Base-by-base conservation (phyloP, 2,797 vertebrate genomes). In the Pterois miles region DNA sequence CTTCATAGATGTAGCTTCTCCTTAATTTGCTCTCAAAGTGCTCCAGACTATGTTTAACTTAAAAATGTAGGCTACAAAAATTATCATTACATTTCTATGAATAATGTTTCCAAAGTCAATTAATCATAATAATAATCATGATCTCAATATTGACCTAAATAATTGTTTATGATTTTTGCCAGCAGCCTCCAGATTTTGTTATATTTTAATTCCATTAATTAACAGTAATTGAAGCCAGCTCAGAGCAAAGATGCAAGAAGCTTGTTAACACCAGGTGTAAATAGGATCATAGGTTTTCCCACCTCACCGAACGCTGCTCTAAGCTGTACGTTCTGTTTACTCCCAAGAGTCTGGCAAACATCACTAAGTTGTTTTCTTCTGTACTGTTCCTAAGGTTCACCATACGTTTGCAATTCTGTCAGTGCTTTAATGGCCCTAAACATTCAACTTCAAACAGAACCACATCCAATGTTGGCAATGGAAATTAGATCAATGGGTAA, bases 401-500 rank as follows among this genome's bases (percentile, higher is more conserved):
- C 92, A 92, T 89, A 86, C 88, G 86, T 89, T 93, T 90, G 89
- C 85, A 91, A 92, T 94, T 93, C 83, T 68, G 71, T 82, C 67
- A 66, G 50, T 56, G 68, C 88, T 90, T 85, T 91, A 94, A 93
- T 81, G 89, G 89, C 76, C 81, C 82, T 77, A 86, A 91, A 87
- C 86, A 88, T 86, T 87, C 59, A 48, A 89, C 92, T 92, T 92
- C 91, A 93, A 93, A 92, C 84, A 77, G 71, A 88, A 91, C 90
- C 92, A 88, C 91, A 92, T 90, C 89, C 89, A 92, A 56, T 84
- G 85, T 75, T 82, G 86, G 90, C 88, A 85, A 87, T 92, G 90
- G 87, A 91, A 92, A 91, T 91, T 62, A 91, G 90, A 93, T 93
- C 92, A 94, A 92, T 93, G 91, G 91, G 91, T 91, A 91, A 91